Percentiles rank a stretch among this genome's conserved stretches.
phyloP scores from a whole-genome alignment of 2,888 invertebrate species.

The Ganaspis brasiliensis region DNA sequence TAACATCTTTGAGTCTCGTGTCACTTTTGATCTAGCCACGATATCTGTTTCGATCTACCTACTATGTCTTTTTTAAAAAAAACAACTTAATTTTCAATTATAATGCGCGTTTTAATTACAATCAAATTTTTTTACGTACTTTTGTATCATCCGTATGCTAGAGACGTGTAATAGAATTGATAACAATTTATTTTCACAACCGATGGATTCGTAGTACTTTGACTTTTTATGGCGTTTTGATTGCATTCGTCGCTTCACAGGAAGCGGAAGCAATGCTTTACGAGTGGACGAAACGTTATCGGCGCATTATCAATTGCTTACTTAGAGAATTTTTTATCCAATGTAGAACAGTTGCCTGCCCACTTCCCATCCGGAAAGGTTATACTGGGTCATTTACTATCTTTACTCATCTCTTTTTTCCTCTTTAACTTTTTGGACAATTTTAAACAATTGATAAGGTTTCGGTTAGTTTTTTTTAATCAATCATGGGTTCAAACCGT shows the following conservation, averaged over 20 bases:
- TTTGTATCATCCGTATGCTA: too few relatives aligned
- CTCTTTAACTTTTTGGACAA: too few relatives aligned
- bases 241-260: slow-evolving; percentile 59
- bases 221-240: slow-evolving; percentile 55
- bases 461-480: too few relatives aligned
- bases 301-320: slow-evolving; percentile 66
- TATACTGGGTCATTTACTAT: slow-evolving; percentile 39
- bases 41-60: too few relatives aligned
- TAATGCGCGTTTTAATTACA: too few relatives aligned
- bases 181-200: slow-evolving; percentile 14
- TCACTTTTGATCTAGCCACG: slow-evolving; percentile 28
- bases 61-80: too few relatives aligned
- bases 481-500: too few relatives aligned
- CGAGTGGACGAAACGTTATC: slow-evolving; percentile 65
- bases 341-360: slow-evolving; percentile 59
- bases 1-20: slow-evolving; percentile 54
- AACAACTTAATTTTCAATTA: too few relatives aligned
- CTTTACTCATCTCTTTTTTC: slow-evolving; percentile 1
- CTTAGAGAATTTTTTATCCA: slow-evolving; percentile 52
- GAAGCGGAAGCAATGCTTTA: slow-evolving; percentile 71
- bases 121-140: too few relatives aligned
- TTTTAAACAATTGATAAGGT: too few relatives aligned
- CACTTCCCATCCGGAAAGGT: slow-evolving; percentile 58
- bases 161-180: background rate
- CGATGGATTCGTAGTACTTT: slow-evolving; percentile 63